Base-by-base conservation (phyloP, 2,888 invertebrate genomes). In the Aricia artaxerxes region DNA sequence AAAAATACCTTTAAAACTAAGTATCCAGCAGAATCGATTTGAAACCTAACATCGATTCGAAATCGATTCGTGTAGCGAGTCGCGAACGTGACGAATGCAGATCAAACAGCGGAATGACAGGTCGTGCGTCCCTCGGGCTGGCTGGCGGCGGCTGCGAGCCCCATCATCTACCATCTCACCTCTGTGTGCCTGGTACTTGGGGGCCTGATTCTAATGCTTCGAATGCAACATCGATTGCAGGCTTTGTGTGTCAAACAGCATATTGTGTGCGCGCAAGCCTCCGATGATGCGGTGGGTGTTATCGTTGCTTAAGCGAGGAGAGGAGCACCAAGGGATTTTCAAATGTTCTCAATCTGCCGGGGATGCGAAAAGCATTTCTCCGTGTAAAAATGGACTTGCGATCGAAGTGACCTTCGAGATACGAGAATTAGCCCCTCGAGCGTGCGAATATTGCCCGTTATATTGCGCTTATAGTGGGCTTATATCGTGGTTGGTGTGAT, bases 101-200 rank as follows among this genome's bases (percentile, higher is more conserved):
- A 84, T 83, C 85, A 85, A 85, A 85, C 84, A 85, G 82, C 84
- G 83, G 84, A 85, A 85, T 84, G 85, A 84, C 82, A 82, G 84
- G 80, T 82, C 83, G 83, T 83, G 84, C 80, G 78, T 38, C 81
- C 83, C 82, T 77, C 78, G 81, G 82, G 82, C 81, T 38, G 38
- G 53, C 80, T 57, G 57, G 57, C 16, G 16, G 57, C 49, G 80
- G 44, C 38, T 44, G 61, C 49, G 78, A 80, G 38, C 31, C 69
- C 69, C 69, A 38, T 69, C 69, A 69, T 69, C 69, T 35, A 69
- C 35, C 69, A 35, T 38, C 69, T 69, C 35, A 69, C 69, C 69
- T 69, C 69, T 38, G 69, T 35, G 69, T 3, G 69, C 69, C 69
- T 69, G 35, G 69, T 69, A 38, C 38, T 6, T 1, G 69, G 5